Conservation (phyloP, 2,113 vertebrate genomes). For the Thalassarche chlororhynchos region DNA sequence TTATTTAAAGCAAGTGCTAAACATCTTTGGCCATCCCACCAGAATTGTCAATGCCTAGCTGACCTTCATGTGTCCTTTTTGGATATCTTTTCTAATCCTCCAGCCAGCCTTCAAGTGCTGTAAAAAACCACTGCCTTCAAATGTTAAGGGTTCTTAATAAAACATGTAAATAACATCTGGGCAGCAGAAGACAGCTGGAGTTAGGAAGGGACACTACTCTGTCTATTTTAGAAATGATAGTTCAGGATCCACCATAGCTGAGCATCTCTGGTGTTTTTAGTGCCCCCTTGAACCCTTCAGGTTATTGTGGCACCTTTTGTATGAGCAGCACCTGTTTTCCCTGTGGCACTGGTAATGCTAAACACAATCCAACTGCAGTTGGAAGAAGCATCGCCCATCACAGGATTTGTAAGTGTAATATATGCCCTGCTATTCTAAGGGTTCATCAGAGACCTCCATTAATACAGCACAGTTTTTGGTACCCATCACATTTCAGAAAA, state of each 20-base stretch:
- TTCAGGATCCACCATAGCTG: background rate
- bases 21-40: background rate
- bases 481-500: background rate
- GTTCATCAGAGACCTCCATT: background rate
- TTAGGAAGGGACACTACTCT: background rate
- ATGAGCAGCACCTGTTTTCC: background rate
- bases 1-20: slow-evolving; percentile 21
- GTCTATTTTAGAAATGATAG: background rate
- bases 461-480: background rate
- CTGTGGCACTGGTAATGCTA: background rate
- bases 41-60: background rate
- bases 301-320: background rate
- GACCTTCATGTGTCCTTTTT: background rate
- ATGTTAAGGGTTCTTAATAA: background rate
- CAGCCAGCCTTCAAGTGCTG: background rate
- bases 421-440: background rate
- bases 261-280: background rate
- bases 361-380: background rate
- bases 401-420: background rate
- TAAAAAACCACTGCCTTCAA: background rate
- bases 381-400: background rate
- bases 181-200: background rate
- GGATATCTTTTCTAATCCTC: background rate
- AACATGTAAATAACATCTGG: background rate
- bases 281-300: accelerated